Evolutionary conservation across 2,113 vertebrate genomes (phyloP).

Genomic region (Oreotrochilus melanogaster): DNA sequence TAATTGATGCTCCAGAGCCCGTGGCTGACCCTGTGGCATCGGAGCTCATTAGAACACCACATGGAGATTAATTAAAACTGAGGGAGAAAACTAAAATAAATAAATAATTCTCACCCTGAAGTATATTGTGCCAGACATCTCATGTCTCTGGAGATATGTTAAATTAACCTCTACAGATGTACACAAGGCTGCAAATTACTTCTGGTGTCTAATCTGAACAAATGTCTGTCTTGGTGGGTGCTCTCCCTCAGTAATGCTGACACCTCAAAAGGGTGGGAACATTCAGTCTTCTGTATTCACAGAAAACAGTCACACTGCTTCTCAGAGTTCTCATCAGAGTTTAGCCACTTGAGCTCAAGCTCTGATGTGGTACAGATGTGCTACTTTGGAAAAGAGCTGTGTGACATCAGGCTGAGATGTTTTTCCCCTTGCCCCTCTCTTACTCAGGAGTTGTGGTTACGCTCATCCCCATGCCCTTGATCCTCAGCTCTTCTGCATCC

Average conservation of each 20-base stretch:
- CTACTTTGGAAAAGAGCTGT: neutral
- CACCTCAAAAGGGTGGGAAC: neutral
- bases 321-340: neutral
- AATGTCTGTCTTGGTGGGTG: neutral
- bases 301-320: neutral
- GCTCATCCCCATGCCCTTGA: neutral
- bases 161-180: neutral
- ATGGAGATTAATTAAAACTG: neutral
- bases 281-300: neutral
- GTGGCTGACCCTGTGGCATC: neutral
- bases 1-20: neutral
- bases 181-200: neutral
- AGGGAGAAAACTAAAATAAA: neutral
- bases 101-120: neutral
- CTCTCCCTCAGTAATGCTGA: neutral
- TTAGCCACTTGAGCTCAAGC: neutral
- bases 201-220: neutral
- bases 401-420: neutral
- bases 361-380: neutral
- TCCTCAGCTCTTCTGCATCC: neutral
- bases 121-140: neutral
- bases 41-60: neutral
- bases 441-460: neutral
- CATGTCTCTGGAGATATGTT: neutral
- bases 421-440: accelerated